Conservation (phyloP, 2,888 invertebrate species). For the Eumerus sabulonum region DNA sequence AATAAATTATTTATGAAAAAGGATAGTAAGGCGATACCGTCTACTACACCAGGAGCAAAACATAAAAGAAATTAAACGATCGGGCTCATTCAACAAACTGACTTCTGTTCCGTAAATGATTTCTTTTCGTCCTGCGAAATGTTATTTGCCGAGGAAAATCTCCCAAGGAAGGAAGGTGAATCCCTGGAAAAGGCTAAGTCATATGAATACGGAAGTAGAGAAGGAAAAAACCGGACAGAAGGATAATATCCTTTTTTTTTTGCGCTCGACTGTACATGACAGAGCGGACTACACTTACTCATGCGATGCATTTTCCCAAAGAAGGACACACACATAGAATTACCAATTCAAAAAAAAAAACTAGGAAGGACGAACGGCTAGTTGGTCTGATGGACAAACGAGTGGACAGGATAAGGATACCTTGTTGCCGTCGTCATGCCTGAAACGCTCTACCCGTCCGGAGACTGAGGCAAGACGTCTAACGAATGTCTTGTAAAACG, state of each 20-base stretch:
- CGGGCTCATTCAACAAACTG: slow-evolving; percentile 67
- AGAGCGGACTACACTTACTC: slow-evolving; percentile 51
- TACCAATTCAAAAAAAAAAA: slow-evolving; percentile 42
- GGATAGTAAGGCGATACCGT: slow-evolving; percentile 43
- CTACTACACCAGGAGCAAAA: slow-evolving; percentile 16
- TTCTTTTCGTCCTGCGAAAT: slow-evolving; percentile 65
- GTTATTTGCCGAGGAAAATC: slow-evolving; percentile 54
- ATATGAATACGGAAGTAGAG: slow-evolving; percentile 20
- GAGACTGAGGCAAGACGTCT: slow-evolving; percentile 27
- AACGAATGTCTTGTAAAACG: slow-evolving; percentile 71
- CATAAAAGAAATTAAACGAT: slow-evolving; percentile 50
- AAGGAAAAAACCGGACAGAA: slow-evolving; percentile 35
- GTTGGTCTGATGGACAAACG: slow-evolving; percentile 45
- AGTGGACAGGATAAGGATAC: slow-evolving; percentile 30
- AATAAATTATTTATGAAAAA: slow-evolving; percentile 69
- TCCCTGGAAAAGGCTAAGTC: slow-evolving; percentile 45
- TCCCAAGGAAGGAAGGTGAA: slow-evolving; percentile 33
- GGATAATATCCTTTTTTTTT: slow-evolving; percentile 60
- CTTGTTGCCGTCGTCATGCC: slow-evolving; percentile 51
- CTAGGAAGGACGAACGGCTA: too few relatives aligned
- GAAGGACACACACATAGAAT: slow-evolving; percentile 65
- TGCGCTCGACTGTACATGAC: slow-evolving; percentile 26
- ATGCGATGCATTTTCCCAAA: slow-evolving; percentile 54
- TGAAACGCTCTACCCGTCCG: neutral
- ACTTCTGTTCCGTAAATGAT: slow-evolving; percentile 69